Conservation (phyloP, 2,797 vertebrate species). For the Clarias laeviceps region DNA sequence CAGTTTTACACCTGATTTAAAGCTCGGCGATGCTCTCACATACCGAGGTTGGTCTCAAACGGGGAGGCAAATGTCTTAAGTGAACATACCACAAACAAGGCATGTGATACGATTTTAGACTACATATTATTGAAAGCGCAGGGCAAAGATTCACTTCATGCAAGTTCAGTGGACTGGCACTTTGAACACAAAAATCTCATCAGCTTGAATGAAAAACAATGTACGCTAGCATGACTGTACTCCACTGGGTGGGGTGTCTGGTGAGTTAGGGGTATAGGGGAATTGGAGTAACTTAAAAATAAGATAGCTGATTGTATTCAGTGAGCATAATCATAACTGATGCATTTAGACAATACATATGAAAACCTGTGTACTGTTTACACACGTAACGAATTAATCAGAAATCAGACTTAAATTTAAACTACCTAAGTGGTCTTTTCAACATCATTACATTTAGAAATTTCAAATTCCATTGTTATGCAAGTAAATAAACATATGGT, state of each 20-base stretch:
- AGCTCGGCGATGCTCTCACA: background rate
- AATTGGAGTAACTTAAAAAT: background rate
- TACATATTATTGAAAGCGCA: slow-evolving; percentile 16
- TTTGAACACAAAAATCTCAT: slow-evolving; percentile 37
- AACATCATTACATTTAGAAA: background rate
- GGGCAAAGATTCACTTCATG: slow-evolving; percentile 14
- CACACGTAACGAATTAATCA: background rate
- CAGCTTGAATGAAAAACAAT: slow-evolving; percentile 24
- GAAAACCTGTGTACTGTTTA: background rate
- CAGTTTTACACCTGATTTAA: slow-evolving; percentile 4
- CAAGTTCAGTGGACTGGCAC: slow-evolving; percentile 10
- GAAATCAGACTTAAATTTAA: slow-evolving; percentile 15
- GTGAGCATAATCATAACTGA: background rate
- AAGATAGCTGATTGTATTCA: background rate
- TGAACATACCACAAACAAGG: background rate
- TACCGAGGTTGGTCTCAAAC: background rate
- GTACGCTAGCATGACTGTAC: background rate
- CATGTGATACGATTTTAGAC: slow-evolving; percentile 7
- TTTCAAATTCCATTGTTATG: background rate
- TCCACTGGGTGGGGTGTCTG: slow-evolving; percentile 12
- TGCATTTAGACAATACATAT: background rate
- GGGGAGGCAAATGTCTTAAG: background rate
- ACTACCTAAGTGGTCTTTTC: background rate
- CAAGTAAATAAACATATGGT: background rate
- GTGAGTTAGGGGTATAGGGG: background rate